Evolutionary conservation across 1,140 invertebrate species (phyloP), one percentile per base, ranked within the genome.

Genomic region (Calephelis virginiensis): DNA sequence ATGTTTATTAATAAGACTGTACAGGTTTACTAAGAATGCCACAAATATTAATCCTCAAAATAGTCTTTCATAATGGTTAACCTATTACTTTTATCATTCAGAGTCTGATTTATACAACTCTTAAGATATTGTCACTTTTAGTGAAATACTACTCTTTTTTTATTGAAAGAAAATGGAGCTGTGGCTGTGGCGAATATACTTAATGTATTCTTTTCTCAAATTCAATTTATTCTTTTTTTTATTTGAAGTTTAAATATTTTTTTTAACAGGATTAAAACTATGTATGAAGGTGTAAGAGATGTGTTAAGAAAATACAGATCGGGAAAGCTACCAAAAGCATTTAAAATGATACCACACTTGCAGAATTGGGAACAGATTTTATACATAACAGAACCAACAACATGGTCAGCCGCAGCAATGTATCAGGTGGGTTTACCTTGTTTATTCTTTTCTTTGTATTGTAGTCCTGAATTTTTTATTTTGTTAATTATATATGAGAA

Each of bases 331-430:
- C 99, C 99, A 0, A 99, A 99, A 89, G 98, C 98, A 9, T 99
- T 99, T 85, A 99, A 99, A 93, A 95, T 99, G 72, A 95, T 99
- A 68, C 98, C 99, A 11, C 95, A 94, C 81, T 92, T 99, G 40
- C 92, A 93, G 63, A 99, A 99, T 90, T 99, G 99, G 99, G 98
- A 99, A 89, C 97, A 98, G 92, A 95, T 99, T 73, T 86, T 99
- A 8, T 96, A 97, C 74, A 93, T 99, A 28, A 98, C 96, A 45
- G 95, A 97, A 83, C 96, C 96, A 12, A 90, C 93, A 10, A 94
- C 92, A 45, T 97, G 96, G 96, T 95, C 95, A 56, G 98, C 98
- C 28, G 98, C 98, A n/a, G 96, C 98, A 0, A 97, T 99, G 96
- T 99, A 98, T 86, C 95, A 96, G 80, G 91, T 91, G 66, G 28